Base-by-base conservation (phyloP, 2,113 vertebrate genomes). In the Heterochromis multidens region DNA sequence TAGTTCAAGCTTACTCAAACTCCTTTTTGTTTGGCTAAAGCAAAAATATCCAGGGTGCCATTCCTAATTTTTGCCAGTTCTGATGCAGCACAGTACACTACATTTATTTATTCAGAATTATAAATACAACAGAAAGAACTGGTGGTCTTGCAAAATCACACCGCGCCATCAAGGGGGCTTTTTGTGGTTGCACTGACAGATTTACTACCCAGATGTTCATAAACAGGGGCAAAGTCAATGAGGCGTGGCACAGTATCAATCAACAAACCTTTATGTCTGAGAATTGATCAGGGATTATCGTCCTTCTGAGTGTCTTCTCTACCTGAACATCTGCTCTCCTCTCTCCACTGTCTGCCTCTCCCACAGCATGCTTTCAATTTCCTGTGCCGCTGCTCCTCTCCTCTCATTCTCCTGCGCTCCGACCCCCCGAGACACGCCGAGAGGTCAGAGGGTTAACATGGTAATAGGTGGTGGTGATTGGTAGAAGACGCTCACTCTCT, bases 401-500 rank as follows among this genome's bases (percentile, higher is more conserved):
- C 35, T 12, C 88, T 33, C 58, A 11, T 33, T 54, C 80, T 82
- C 80, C 56, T n/a, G 62, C 37, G 43, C 80, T 14, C 54, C 85
- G 79, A 85, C 92, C 89, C 80, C 91, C 87, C 67, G 91, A 90
- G 93, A 95, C 89, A 70, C 90, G 4, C 62, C 16, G 82, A 79
- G 90, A 49, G 95, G 93, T 93, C 93, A 93, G 88, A 88, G 93
- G 95, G 95, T 96, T 95, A 96, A 96, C 92, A 21, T 90, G 93
- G 92, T 96, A 96, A 96, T 96, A 94, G 93, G 94, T 90, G 93
- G 88, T 85, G 89, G 93, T 95, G 95, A 96, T 95, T 96, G 94
- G 95, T 95, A 63, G 91, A 93, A 92, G 93, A 92, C 91, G 84
- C 90, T 91, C 92, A 77, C 88, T 89, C 90, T 91, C 91, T 91